These are phyloP conservation scores for Antitype chi DNA, from an alignment of 2,888 invertebrate species.

Conservation along the genomic window DNA sequence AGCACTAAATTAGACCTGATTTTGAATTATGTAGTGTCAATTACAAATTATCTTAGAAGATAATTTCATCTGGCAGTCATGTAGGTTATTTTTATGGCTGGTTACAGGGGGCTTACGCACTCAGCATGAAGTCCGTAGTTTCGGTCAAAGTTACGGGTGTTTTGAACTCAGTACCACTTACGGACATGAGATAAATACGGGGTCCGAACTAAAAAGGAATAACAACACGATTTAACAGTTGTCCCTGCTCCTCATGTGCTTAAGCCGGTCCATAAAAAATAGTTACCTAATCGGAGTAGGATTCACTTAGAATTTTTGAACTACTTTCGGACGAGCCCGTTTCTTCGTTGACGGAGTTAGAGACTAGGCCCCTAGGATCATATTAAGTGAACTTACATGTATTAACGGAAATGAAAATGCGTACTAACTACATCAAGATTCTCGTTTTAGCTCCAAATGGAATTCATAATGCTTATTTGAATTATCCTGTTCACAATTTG, in stretches of 20 bases:
- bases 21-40: constrained; percentile 47
- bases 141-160: no score
- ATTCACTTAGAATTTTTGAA: no score
- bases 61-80: constrained; percentile 5
- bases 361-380: neutral
- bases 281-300: no score
- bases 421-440: constrained; percentile 39
- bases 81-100: neutral
- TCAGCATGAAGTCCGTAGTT: no score
- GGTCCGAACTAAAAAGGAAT: no score
- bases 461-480: constrained; percentile 35
- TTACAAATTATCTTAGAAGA: constrained; percentile 30
- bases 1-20: constrained; percentile 40
- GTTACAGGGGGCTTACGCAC: neutral
- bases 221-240: no score
- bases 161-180: no score
- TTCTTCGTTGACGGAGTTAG: no score
- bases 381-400: constrained; percentile 3
- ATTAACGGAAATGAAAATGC: constrained; percentile 42
- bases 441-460: constrained; percentile 28
- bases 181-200: no score
- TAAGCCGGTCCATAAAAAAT: no score
- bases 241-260: no score
- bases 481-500: constrained; percentile 55
- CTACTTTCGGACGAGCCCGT: no score